Evolutionary conservation across 1,140 invertebrate genomes (phyloP).

Genomic region (Copidosoma floridanum): DNA sequence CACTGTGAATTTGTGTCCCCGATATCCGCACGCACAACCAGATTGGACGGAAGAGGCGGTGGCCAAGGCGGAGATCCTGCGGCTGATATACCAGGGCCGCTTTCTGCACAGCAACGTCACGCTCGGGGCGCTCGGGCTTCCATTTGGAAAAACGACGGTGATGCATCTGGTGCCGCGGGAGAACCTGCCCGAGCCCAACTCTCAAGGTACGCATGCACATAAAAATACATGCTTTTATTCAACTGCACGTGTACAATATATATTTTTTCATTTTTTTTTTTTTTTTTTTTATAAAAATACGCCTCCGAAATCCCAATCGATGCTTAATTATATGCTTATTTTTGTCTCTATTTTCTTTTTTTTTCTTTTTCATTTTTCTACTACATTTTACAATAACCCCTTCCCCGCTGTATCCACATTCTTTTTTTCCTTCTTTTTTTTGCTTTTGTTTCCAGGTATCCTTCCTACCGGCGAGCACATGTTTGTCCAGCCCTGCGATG

Average conservation of each 20-base stretch:
- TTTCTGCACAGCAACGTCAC: constrained; percentile 99
- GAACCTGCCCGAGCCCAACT: constrained; percentile 98
- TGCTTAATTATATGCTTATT: too few relatives aligned
- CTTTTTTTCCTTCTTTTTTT: constrained; percentile 20
- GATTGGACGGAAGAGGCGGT: constrained; percentile 96
- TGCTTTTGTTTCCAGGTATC: constrained; percentile 37
- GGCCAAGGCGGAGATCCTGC: constrained; percentile 92
- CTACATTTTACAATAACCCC: not conserved
- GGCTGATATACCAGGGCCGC: constrained; percentile 98
- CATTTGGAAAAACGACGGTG: constrained; percentile 94
- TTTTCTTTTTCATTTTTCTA: not conserved
- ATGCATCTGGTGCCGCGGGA: constrained; percentile 99
- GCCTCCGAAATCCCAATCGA: too few relatives aligned
- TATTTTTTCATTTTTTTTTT: too few relatives aligned
- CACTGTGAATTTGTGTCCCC: constrained; percentile 19
- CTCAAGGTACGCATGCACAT: constrained; percentile 79
- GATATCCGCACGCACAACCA: constrained; percentile 64
- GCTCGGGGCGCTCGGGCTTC: constrained; percentile 92
- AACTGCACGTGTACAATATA: too few relatives aligned
- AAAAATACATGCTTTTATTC: too few relatives aligned
- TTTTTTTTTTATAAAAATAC: too few relatives aligned
- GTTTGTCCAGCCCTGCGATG: constrained; percentile 30
- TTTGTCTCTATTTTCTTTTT: not conserved
- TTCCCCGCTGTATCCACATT: not conserved
- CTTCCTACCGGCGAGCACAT: constrained; percentile 46